Conservation (phyloP, 2,888 invertebrate genomes). For the Dastarcus helophoroides region DNA sequence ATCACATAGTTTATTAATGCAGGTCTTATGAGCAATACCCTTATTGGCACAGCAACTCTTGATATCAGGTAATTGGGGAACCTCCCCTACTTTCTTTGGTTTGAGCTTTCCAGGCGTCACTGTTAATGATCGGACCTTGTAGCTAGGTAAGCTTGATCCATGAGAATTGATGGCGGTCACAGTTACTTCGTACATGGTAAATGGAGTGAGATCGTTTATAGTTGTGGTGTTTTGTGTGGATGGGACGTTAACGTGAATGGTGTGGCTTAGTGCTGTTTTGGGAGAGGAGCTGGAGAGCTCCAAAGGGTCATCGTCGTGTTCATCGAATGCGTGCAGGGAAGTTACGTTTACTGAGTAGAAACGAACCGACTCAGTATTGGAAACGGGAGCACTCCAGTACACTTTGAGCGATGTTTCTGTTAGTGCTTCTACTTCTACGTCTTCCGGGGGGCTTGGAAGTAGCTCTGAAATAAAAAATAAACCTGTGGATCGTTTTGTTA, state of each 20-base stretch:
- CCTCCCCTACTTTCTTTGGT: constrained; percentile 37
- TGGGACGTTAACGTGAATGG: constrained; percentile 44
- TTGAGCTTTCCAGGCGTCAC: constrained; percentile 49
- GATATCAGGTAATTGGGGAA: constrained; percentile 65
- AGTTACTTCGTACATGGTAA: constrained; percentile 74
- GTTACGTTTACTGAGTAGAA: constrained; percentile 64
- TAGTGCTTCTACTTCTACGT: constrained; percentile 59
- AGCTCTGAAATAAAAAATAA: constrained; percentile 43
- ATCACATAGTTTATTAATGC: constrained; percentile 70
- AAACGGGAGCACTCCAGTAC: constrained; percentile 55
- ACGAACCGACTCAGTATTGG: constrained; percentile 52
- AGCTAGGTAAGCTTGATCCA: constrained; percentile 67
- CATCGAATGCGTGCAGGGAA: constrained; percentile 56
- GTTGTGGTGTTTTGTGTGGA: constrained; percentile 47
- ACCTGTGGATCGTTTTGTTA: no score
- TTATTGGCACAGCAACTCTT: constrained; percentile 55
- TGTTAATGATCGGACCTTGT: constrained; percentile 60
- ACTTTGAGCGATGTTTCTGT: constrained; percentile 62
- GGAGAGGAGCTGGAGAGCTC: constrained; percentile 23
- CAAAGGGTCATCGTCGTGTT: constrained; percentile 41
- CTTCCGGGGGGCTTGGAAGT: constrained; percentile 63
- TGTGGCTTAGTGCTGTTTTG: constrained; percentile 28
- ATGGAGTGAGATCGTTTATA: constrained; percentile 55
- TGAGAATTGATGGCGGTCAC: constrained; percentile 62
- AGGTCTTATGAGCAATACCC: constrained; percentile 62